Evolutionary conservation across 2,888 invertebrate species (phyloP), one percentile per base, ranked within the genome.

Genomic region (Drosophila setosimentum): DNA sequence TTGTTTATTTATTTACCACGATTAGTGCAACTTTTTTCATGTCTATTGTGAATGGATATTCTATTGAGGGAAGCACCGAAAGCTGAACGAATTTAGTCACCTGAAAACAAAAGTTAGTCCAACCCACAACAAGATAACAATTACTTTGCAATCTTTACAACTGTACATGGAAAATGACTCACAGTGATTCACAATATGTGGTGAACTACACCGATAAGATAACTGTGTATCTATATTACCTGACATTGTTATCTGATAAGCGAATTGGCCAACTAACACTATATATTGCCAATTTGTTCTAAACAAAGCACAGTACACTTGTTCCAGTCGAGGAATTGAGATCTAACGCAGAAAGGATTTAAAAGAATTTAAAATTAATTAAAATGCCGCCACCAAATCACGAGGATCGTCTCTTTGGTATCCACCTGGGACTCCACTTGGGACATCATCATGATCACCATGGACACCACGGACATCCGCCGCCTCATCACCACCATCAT

Each of bases 361-460:
- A 54, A 45, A 53, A 29, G 18, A 3, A 67, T 27, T 51, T 18
- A 53, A 59, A 42, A 32, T 21, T 11, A 21, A 11, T 30, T 3
- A 51, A 42, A 42, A 85, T 85, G 84, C 16, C 84, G 60, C 87
- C 89, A 27, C 84, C 84, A 68, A 63, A 68, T n/a, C 61, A 68
- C 66, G 60, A 87, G 7, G 68, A 87, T 48, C 84, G 84, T 32
- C 79, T 83, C 16, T 89, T 85, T 30, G 84, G 84, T 58, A 75
- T 89, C 45, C 82, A 84, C 4, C 29, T 89, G 8, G 84, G 84
- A 10, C 40, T 89, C 51, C 64, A 72, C 29, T 18, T 89, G 67
- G 87, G 89, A 10, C 79, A 78, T 10, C 73, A 81, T 24, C 62
- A 77, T 27, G 66, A 81, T 13, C 87, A 83, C 49, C 78, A 78